Evolutionary conservation across 2,113 vertebrate genomes (phyloP), one percentile per base, ranked within the genome.

Genomic region (Talpa occidentalis): DNA sequence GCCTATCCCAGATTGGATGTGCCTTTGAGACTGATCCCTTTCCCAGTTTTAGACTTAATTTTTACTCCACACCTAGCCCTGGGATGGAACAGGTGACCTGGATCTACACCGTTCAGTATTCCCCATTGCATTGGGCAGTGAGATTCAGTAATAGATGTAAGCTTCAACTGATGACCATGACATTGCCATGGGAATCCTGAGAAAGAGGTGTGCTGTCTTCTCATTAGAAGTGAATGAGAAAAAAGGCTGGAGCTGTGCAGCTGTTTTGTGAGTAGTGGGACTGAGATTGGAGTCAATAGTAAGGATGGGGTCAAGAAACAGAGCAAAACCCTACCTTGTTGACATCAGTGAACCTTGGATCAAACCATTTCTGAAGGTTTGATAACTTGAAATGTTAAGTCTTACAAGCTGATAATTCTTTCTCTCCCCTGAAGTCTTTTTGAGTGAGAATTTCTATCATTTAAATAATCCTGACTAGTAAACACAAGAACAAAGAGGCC

Each of bases 381-480:
- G 32, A 37, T 72, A 4, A 32, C 40, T 42, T 81, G 42, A 26
- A 12, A 28, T 74, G 6, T 59, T 94, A 32, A 24, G 24, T 49
- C 84, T 59, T 49, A 49, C 12, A 10, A 49, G 15, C 30, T 56
- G 26, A 47, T 76, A 44, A 64, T 89, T 72, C n/a, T 56, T 47
- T 32, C 6, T 70, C 67, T 21, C 16, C 35, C 2, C 42, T 54
- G 28, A 79, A 78, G 4, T 12, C 30, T 86, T 78, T 56, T 72
- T 42, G 11, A 90, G 19, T 90, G 49, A 88, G 6, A 9, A 60
- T 54, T 82, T 94, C 35, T 88, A 54, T 40, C 24, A 78, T 26
- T 91, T 94, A 93, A 90, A n/a, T 8, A 76, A 24, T n/a, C 28
- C 84, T 92, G 37, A 94, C 35, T 47, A 91, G 37, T 47, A 67